Percentiles rank a stretch among this genome's conserved stretches.
Evolutionary conservation across 1,140 invertebrate species (phyloP).

Genomic region (Anastrepha ludens): DNA sequence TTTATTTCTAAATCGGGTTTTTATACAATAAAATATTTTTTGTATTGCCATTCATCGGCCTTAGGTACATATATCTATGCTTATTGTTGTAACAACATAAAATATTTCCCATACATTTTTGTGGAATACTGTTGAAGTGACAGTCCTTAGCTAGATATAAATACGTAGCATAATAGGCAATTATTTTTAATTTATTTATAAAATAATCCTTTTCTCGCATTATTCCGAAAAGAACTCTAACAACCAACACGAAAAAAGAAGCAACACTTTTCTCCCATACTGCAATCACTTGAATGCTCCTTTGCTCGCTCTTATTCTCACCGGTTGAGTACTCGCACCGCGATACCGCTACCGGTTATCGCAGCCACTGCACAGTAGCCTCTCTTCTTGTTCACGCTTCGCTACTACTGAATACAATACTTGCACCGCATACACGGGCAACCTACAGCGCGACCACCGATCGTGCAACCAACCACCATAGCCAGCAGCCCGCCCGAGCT

Average conservation of each 20-base stretch:
- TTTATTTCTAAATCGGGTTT: too few relatives aligned
- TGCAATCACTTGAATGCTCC: not conserved
- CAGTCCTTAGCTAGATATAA: too few relatives aligned
- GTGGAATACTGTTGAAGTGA: too few relatives aligned
- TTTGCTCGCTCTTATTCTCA: not conserved
- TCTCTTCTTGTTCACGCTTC: slow-evolving; percentile 68
- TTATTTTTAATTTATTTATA: too few relatives aligned
- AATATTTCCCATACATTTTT: too few relatives aligned
- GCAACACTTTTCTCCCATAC: slow-evolving; percentile 21
- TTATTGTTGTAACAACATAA: too few relatives aligned
- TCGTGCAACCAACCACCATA: slow-evolving; percentile 45
- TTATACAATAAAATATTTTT: too few relatives aligned
- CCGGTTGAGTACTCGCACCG: not conserved
- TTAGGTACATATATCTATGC: too few relatives aligned
- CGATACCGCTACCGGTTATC: not conserved
- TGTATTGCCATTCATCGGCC: too few relatives aligned
- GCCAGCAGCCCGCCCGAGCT: not conserved
- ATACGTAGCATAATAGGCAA: too few relatives aligned
- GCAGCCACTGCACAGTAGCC: slow-evolving; percentile 65
- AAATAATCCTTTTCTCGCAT: too few relatives aligned
- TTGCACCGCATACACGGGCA: slow-evolving; percentile 55
- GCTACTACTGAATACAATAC: slow-evolving; percentile 51
- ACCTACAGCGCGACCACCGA: slow-evolving; percentile 45
- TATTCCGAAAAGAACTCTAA: too few relatives aligned
- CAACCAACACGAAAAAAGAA: not conserved